Conservation (phyloP, 1,140 invertebrate genomes). For the Aphaenogaster rudis region DNA sequence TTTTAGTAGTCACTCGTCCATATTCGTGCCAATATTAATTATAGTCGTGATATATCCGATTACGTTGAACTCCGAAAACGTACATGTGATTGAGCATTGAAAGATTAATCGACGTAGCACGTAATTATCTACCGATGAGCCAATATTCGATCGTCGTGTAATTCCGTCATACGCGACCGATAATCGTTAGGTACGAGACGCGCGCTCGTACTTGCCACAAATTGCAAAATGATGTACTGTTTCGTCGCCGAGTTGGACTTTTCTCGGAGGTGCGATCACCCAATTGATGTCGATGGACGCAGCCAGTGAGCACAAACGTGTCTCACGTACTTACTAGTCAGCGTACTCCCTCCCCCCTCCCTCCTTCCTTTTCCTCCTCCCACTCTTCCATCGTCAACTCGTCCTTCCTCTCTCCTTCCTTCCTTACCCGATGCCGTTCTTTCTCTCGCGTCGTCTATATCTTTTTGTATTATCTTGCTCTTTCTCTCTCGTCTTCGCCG, state of each 20-base stretch:
- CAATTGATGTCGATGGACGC: conserved; percentile 74
- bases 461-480: neutral
- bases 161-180: neutral
- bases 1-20: no score
- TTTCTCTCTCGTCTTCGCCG: conserved; percentile 26
- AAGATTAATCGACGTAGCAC: neutral
- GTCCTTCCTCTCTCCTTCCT: neutral
- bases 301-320: conserved; percentile 68
- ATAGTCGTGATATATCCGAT: no score
- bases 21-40: no score
- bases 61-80: no score
- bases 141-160: neutral
- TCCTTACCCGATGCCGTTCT: conserved; percentile 7
- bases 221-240: conserved; percentile 49
- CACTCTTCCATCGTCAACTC: conserved; percentile 50
- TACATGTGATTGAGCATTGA: no score
- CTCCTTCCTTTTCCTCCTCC: neutral
- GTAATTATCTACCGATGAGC: neutral
- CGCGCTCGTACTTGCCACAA: neutral
- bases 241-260: conserved; percentile 45
- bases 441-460: neutral
- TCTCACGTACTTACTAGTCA: conserved; percentile 73
- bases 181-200: neutral
- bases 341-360: conserved; percentile 46
- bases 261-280: conserved; percentile 69